Evolutionary conservation across 2,797 vertebrate genomes (phyloP).

Genomic region (Rhincodon typus): DNA sequence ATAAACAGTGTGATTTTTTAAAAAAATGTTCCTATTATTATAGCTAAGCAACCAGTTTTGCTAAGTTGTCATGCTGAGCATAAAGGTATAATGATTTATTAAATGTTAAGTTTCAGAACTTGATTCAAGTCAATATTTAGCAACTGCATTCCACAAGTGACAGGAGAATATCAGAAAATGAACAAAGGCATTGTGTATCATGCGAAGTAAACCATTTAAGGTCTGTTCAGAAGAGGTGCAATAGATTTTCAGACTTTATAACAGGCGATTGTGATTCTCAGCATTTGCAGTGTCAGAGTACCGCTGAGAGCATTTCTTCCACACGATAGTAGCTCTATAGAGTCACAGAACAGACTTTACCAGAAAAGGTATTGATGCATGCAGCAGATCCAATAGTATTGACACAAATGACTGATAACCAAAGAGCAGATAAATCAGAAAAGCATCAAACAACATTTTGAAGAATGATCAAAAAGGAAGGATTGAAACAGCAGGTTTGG

Average conservation of each 20-base stretch:
- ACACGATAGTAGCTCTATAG: neutral
- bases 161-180: neutral
- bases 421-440: neutral
- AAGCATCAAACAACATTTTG: neutral
- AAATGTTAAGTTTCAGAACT: neutral
- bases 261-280: neutral
- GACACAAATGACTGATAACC: neutral
- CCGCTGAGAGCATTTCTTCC: neutral
- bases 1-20: neutral
- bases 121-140: neutral
- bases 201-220: neutral
- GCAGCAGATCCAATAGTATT: neutral
- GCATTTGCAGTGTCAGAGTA: neutral
- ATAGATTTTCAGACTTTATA: neutral
- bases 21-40: neutral
- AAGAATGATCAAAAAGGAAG: neutral
- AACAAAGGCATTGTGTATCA: neutral
- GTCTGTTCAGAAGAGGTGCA: neutral
- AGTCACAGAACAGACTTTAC: neutral
- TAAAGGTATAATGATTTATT: neutral
- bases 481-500: neutral
- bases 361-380: neutral
- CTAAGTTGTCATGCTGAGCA: neutral
- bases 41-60: neutral
- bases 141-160: neutral